A percentile compares a stretch with the other conserved stretches of the same genome.
These are phyloP conservation scores for Idaea straminata DNA, from an alignment of 2,888 invertebrate species.

Conservation along the genomic window DNA sequence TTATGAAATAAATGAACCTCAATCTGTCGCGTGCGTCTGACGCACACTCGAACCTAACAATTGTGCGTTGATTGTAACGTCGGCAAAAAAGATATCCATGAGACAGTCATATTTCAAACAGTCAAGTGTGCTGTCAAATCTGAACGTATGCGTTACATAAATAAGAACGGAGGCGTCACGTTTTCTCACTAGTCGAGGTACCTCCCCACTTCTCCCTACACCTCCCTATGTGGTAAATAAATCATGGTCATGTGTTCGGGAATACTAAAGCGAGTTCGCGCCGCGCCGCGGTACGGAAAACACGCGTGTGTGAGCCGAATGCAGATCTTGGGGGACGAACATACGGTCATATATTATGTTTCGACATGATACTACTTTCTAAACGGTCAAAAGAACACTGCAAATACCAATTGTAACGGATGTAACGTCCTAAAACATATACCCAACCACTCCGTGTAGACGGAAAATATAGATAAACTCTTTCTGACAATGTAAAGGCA, in stretches of 20 bases:
- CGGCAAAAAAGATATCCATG: slow-evolving; percentile 21
- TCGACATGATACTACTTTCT: background rate
- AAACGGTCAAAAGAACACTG: too few relatives aligned
- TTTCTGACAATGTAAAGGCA: too few relatives aligned
- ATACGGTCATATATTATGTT: slow-evolving; percentile 28
- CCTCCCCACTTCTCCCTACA: slow-evolving; percentile 22
- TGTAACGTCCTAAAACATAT: too few relatives aligned
- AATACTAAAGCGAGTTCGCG: slow-evolving; percentile 47
- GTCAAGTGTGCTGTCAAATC: slow-evolving; percentile 52
- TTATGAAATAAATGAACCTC: too few relatives aligned
- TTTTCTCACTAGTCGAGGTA: slow-evolving; percentile 21
- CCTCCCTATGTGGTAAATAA: slow-evolving; percentile 46
- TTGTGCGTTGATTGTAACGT: background rate
- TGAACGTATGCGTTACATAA: slow-evolving; percentile 52
- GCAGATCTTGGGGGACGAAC: slow-evolving; percentile 44
- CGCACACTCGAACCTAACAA: background rate
- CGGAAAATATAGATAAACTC: too few relatives aligned
- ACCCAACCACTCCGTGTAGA: too few relatives aligned
- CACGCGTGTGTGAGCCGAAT: slow-evolving; percentile 60
- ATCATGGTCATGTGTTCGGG: slow-evolving; percentile 51
- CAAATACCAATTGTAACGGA: too few relatives aligned
- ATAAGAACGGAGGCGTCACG: slow-evolving; percentile 47
- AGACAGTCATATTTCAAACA: slow-evolving; percentile 40
- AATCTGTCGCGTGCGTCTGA: too few relatives aligned
- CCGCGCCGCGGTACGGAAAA: slow-evolving; percentile 64